Evolutionary conservation across 1,140 invertebrate genomes (phyloP), one percentile per base, ranked within the genome.

Genomic region (Bombus superbus): DNA sequence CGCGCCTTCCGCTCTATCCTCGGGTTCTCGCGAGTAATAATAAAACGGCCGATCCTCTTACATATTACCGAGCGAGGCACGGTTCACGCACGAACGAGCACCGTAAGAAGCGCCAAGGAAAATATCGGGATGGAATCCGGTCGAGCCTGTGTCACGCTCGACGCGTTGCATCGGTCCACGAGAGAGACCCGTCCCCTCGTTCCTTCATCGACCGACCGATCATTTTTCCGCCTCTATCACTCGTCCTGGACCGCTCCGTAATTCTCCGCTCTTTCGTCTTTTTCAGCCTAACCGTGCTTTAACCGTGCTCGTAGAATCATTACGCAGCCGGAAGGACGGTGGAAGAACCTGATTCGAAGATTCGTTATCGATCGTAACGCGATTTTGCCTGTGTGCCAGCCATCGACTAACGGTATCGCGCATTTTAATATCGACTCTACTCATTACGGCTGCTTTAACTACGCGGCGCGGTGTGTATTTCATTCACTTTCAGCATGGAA

Each of bases 41-140:
- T 90, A 88, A 91, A 92, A 90, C 89, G 79, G 35, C 47, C 85
- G 85, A 88, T 89, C 89, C 69, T 80, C 82, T 79, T 87, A 78
- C 66, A 57, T 87, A 90, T 92, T 85, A 88, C 66, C 40, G 28
- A 68, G 66, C 72, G 59, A 71, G 79, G 18, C 64, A 62, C 82
- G 76, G 82, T 91, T 92, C 89, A 92, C 91, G 90, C 91, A 92
- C 88, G 91, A 92, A 85, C 87, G 86, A 77, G 64, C 90, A 90
- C 69, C 85, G 78, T 87, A 86, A 92, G 88, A 81, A 72, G 78
- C 75, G 73, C 53, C 71, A 76, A 88, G 74, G 83, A 88, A 62
- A 38, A 85, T 72, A 64, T 40, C 74, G 32, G 77, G 59, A 89
- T 87, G 88, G 90, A 92, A 92, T 92, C 91, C 89, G 85, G 90